Percentiles rank a stretch among this genome's conserved stretches.
Conservation (phyloP, 2,888 invertebrate genomes). For the Apamea anceps region DNA sequence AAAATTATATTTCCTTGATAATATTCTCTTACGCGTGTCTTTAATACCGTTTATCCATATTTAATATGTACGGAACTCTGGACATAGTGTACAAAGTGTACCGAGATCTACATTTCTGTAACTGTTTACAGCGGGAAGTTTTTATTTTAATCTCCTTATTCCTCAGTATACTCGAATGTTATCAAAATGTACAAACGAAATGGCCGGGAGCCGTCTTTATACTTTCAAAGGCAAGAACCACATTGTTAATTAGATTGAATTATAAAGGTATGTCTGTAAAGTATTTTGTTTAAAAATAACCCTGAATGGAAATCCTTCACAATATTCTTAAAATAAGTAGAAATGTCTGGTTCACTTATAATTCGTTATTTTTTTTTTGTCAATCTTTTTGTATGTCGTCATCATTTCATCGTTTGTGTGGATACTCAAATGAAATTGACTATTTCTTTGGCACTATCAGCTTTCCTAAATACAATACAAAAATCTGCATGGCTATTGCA, state of each 20-base stretch:
- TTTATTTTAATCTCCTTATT: slow-evolving; percentile 54
- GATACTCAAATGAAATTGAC: background rate
- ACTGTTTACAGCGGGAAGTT: slow-evolving; percentile 33
- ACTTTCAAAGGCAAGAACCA: slow-evolving; percentile 17
- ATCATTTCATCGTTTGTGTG: background rate
- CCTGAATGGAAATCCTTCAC: background rate
- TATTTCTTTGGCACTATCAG: background rate
- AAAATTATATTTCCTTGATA: background rate
- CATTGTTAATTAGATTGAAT: slow-evolving; percentile 39
- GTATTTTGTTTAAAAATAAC: slow-evolving; percentile 18
- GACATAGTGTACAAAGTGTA: background rate
- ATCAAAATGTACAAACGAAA: slow-evolving; percentile 30
- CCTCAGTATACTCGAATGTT: slow-evolving; percentile 24
- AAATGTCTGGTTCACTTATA: background rate
- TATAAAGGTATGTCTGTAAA: background rate
- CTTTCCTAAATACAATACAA: background rate
- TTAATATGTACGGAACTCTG: slow-evolving; percentile 29
- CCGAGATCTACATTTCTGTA: slow-evolving; percentile 10
- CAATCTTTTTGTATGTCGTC: background rate
- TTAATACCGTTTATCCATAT: background rate
- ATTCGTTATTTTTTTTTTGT: background rate
- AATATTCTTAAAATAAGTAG: background rate
- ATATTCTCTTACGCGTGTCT: background rate
- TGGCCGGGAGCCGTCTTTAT: slow-evolving; percentile 1
- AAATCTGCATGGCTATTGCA: background rate